These are phyloP conservation scores for Sebastes iracundus DNA, from an alignment of 2,797 vertebrate genomes.

Conservation along the genomic window DNA sequence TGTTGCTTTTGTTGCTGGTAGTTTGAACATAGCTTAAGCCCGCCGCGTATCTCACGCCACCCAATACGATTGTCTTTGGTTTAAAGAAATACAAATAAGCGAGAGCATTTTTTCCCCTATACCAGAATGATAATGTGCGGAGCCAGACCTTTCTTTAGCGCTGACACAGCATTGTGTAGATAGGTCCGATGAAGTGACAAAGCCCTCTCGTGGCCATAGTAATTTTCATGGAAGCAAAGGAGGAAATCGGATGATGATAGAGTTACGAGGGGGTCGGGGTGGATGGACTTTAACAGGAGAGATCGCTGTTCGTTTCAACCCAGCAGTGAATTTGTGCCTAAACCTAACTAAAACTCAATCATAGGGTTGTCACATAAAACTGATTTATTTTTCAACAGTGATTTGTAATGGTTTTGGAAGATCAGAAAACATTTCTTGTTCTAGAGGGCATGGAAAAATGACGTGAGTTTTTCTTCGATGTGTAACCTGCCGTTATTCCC, in stretches of 20 bases:
- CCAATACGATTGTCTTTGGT: not conserved
- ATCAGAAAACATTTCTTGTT: not conserved
- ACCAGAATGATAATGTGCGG: too few relatives aligned
- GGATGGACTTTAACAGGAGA: not conserved
- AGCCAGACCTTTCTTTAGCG: too few relatives aligned
- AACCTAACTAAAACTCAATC: not conserved
- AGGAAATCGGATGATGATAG: not conserved
- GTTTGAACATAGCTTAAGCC: too few relatives aligned
- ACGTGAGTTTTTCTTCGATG: too few relatives aligned
- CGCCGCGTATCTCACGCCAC: not conserved
- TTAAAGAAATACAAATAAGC: not conserved
- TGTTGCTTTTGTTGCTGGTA: too few relatives aligned
- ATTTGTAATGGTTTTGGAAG: not conserved
- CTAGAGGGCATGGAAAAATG: not conserved
- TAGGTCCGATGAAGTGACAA: not conserved
- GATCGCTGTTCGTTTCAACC: not conserved
- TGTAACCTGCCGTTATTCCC: not conserved
- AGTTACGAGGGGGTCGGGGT: not conserved
- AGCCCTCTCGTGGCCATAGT: not conserved
- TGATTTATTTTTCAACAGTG: not conserved
- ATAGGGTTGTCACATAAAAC: not conserved
- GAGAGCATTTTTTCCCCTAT: too few relatives aligned
- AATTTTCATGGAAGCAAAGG: not conserved
- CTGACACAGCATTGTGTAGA: too few relatives aligned
- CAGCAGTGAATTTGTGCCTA: not conserved